Base-by-base conservation (phyloP, 2,888 invertebrate genomes). In the Plagodis dolabraria region DNA sequence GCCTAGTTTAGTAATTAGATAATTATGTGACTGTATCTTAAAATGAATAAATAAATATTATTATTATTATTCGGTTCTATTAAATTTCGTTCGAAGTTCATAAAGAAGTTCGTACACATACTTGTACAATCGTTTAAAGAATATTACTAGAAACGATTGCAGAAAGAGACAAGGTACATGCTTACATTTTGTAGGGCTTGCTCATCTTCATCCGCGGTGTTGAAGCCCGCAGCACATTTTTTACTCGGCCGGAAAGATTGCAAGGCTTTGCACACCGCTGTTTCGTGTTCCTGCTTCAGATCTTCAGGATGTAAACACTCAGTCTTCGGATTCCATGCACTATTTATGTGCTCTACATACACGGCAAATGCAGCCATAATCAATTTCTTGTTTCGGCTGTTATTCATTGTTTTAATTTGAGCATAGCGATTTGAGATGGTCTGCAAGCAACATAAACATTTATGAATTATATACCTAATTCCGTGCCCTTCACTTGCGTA, bases 201-300 rank as follows among this genome's bases (percentile, higher is more conserved):
- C 33, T 48, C 48, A 38, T 48, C 48, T 48, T 38, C 22, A n/a
- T 48, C 48, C 10, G 95, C 86, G 64, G 95, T 95, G 46, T 95
- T 94, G 57, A 96, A 36, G 0, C 38, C 6, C 87, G 83, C 97
- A 98, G 12, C 33, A 36, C 36, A 36, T 8, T 38, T 11, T 22
- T 38, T 48, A 7, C 38, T 7, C n/a, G 48, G 38, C 7, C 48
- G 49, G 98, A 95, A 79, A 98, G 96, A 40, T 96, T 97, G 98
- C 98, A 98, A 6, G 33, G 94, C 35, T 98, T 90, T 69, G 98
- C 98, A 36, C 98, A 98, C 8, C 97, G 6, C 48, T 9, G 36
- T 7, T 8, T 48, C 12, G 12, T 48, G 38, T n/a, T 48, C 48
- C 5, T 38, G 1, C 36, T n/a, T 2, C 35, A 48, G n/a, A n/a